Percentiles rank a stretch among this genome's conserved stretches.
These are phyloP conservation scores for Cyaniris semiargus DNA, from an alignment of 2,888 invertebrate genomes.

Conservation along the genomic window DNA sequence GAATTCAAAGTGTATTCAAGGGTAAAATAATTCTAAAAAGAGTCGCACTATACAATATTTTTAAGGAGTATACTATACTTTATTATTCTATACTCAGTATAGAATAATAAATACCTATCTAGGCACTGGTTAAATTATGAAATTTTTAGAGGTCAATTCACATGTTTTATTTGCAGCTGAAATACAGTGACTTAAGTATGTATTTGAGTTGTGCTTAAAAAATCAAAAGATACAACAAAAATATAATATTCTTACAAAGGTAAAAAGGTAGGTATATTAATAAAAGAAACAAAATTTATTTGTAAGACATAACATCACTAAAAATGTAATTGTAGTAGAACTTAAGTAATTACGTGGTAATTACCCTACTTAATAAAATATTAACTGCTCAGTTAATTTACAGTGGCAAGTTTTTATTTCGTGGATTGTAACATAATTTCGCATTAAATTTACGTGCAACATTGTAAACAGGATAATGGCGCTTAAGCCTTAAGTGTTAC, in stretches of 20 bases:
- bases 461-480: background rate
- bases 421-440: conserved; percentile 3
- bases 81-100: too few species aligned
- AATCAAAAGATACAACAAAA: background rate
- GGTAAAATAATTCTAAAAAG: background rate
- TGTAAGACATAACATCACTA: background rate
- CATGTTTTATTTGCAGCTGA: background rate
- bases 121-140: too few species aligned
- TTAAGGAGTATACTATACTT: too few species aligned
- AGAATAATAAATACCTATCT: too few species aligned
- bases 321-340: background rate
- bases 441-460: conserved; percentile 10
- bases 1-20: background rate
- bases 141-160: too few species aligned
- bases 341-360: background rate
- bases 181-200: background rate
- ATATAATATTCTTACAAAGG: background rate
- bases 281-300: background rate
- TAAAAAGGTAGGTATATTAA: background rate
- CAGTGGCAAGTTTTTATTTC: conserved; percentile 13
- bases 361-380: background rate
- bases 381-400: conserved; percentile 17
- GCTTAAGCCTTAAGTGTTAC: background rate
- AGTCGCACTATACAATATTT: background rate
- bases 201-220: background rate